Evolutionary conservation across 1,140 invertebrate species (phyloP).

Genomic region (Eupeodes corollae): DNA sequence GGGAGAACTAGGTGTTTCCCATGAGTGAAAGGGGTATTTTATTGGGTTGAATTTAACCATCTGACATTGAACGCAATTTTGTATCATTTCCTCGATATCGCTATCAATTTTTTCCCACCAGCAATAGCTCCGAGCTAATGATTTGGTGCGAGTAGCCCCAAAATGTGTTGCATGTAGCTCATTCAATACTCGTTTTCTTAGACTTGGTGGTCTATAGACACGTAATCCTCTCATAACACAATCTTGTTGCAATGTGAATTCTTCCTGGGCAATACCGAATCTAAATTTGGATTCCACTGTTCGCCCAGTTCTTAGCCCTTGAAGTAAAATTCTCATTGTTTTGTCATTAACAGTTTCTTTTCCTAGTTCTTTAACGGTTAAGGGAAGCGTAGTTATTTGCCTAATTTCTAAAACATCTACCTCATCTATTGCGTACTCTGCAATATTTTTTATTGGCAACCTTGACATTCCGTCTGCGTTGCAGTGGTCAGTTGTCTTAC

Average conservation of each 20-base stretch:
- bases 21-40: no score
- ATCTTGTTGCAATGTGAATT: no score
- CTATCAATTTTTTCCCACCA: no score
- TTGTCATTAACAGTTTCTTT: conserved; percentile 7
- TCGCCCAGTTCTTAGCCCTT: conserved; percentile 7
- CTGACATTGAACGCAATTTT: conserved; percentile 11
- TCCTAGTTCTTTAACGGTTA: conserved; percentile 4
- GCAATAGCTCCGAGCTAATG: no score
- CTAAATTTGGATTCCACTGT: not conserved
- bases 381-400: not conserved
- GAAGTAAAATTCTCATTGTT: conserved; percentile 5
- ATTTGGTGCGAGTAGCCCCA: no score
- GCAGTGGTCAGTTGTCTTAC: no score
- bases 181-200: conserved; percentile 7
- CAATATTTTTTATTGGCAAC: conserved; percentile 3
- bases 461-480: conserved; percentile 17
- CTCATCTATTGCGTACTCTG: not conserved
- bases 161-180: conserved; percentile 13
- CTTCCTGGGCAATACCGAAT: no score
- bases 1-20: no score
- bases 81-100: conserved; percentile 10
- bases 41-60: conserved; percentile 7
- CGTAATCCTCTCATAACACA: no score
- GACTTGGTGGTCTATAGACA: conserved; percentile 8
- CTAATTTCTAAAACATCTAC: conserved; percentile 6